Conservation (phyloP, 2,113 vertebrate genomes). For the Plecotus auritus region DNA sequence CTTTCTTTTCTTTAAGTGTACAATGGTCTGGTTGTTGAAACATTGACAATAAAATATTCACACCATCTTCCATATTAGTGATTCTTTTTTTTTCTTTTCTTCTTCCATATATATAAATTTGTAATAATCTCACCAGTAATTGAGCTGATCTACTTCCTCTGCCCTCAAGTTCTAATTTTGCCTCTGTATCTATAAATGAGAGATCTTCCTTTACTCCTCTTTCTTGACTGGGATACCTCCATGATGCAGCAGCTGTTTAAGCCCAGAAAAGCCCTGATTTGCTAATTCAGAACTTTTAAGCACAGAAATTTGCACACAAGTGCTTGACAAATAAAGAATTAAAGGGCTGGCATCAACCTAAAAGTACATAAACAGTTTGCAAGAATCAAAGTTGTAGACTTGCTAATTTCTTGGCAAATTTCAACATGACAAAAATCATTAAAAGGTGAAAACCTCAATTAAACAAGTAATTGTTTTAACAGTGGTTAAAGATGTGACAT, state of each 20-base stretch:
- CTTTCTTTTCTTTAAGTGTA: background rate
- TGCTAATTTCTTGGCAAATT: constrained; percentile 50
- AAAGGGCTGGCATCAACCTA: background rate
- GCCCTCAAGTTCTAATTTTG: background rate
- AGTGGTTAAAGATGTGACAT: background rate
- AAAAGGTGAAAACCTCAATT: constrained; percentile 43
- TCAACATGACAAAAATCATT: constrained; percentile 45
- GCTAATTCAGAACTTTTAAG: constrained; percentile 11
- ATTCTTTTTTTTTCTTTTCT: background rate
- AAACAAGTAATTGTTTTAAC: constrained; percentile 45
- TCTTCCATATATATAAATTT: background rate
- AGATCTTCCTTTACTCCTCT: background rate
- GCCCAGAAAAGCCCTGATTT: background rate
- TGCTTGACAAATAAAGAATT: constrained; percentile 44
- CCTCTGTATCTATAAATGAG: background rate
- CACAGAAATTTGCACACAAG: constrained; percentile 11
- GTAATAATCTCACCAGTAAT: background rate
- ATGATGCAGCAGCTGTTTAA: background rate
- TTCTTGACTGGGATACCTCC: background rate
- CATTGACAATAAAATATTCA: background rate
- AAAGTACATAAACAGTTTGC: constrained; percentile 17
- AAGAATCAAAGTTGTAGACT: constrained; percentile 24
- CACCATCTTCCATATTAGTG: background rate
- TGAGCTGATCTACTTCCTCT: background rate
- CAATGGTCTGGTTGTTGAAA: background rate